phyloP scores from a whole-genome alignment of 35 echinoderm and acorn worm species.

The Acanthaster planci region DNA sequence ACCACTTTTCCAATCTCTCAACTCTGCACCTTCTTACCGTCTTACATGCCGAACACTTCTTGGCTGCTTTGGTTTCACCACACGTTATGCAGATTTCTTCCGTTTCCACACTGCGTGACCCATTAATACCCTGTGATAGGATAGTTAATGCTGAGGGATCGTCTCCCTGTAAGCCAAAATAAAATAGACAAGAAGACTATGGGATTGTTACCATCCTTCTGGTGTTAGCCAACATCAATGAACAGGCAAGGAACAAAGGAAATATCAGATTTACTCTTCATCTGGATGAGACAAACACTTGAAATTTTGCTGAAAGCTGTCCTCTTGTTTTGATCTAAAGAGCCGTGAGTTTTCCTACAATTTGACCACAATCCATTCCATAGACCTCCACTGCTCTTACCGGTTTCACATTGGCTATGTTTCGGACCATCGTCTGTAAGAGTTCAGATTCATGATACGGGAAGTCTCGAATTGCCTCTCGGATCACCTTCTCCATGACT shows the following conservation, averaged over 20 bases:
- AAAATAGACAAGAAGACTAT: too few relatives aligned
- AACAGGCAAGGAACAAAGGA: too few relatives aligned
- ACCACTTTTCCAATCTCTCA: not conserved
- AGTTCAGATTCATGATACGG: conserved; percentile 83
- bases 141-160: conserved; percentile 79
- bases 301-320: too few relatives aligned
- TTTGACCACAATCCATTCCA: too few relatives aligned
- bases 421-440: conserved; percentile 79
- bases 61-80: conserved; percentile 74
- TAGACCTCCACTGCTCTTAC: too few relatives aligned
- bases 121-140: conserved; percentile 87
- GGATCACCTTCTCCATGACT: conserved; percentile 73
- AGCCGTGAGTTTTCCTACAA: too few relatives aligned
- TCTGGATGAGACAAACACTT: too few relatives aligned
- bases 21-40: conserved; percentile 65
- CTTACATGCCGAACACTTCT: conserved; percentile 98
- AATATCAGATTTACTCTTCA: too few relatives aligned
- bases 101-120: conserved; percentile 73
- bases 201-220: too few relatives aligned
- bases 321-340: too few relatives aligned
- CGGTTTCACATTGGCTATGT: conserved; percentile 68
- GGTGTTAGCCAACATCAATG: too few relatives aligned
- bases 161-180: conserved; percentile 46
- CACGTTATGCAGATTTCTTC: conserved; percentile 70
- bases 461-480: conserved; percentile 81